phyloP scores from a whole-genome alignment of 2,888 invertebrate genomes.

The Muschampia plurimacula region DNA sequence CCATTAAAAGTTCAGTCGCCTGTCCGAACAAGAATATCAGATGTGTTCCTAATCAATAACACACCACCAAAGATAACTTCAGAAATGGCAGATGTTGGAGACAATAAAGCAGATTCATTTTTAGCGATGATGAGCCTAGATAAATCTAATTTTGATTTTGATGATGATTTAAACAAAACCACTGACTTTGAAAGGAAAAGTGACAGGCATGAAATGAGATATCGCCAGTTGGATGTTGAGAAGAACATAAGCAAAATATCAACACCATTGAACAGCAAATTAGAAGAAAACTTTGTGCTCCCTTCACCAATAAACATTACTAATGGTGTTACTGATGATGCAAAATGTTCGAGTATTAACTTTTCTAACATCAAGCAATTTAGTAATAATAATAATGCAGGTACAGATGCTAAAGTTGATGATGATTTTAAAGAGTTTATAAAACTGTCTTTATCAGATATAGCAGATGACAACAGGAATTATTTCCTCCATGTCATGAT shows the following conservation, averaged over 20 bases:
- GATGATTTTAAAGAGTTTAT: conserved; percentile 79
- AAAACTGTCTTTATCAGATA: conserved; percentile 68
- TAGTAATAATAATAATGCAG: conserved; percentile 45
- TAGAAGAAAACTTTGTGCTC: conserved; percentile 61
- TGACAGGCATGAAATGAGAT: conserved; percentile 61
- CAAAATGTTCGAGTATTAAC: conserved; percentile 54
- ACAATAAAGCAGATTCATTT: conserved; percentile 74
- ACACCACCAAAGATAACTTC: conserved; percentile 64
- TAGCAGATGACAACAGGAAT: conserved; percentile 74
- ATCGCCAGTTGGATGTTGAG: conserved; percentile 62
- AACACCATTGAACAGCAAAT: conserved; percentile 67
- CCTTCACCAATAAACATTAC: conserved; percentile 62
- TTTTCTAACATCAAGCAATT: conserved; percentile 55
- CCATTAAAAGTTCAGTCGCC: conserved; percentile 62
- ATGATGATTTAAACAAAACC: conserved; percentile 64
- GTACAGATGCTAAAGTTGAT: conserved; percentile 57
- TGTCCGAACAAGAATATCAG: conserved; percentile 63
- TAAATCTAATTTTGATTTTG: conserved; percentile 65
- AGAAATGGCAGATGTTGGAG: conserved; percentile 56
- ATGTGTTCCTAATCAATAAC: conserved; percentile 73
- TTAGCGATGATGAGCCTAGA: conserved; percentile 76
- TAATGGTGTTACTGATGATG: conserved; percentile 60
- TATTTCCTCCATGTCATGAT: conserved; percentile 80
- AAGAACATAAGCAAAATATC: conserved; percentile 74
- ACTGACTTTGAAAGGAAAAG: conserved; percentile 63